Evolutionary conservation across 2,888 invertebrate species (phyloP), one percentile per base, ranked within the genome.

Genomic region (Melinopterus prodromus): DNA sequence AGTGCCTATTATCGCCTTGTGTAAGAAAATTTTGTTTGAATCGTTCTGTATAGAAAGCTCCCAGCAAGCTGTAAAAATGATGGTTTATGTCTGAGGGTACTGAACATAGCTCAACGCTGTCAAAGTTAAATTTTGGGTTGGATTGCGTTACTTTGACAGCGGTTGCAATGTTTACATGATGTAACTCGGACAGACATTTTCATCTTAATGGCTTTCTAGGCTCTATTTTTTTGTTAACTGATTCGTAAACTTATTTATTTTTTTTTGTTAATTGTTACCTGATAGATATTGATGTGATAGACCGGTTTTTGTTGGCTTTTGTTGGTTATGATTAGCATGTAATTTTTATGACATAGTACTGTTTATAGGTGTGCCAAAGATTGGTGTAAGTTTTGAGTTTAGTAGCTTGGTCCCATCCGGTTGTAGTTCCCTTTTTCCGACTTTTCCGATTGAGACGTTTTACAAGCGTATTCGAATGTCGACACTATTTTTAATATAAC

Each of bases 401-500:
- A 14, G 35, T 16, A 72, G 15, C 36, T 36, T 26, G 36, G 72
- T n/a, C 35, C 72, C 14, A n/a, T 72, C 16, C 16, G 72, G 35
- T 72, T 72, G 72, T 72, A 12, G 53, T 53, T 53, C 53, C 53
- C 53, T 53, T 4, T 53, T 53, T 53, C 7, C 53, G 53, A 53
- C 12, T 53, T 9, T 12, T 53, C 53, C 53, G 53, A 53, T 53
- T 53, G 53, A 53, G 53, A 53, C 12, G 71, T 72, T n/a, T 72
- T 16, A 16, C 72, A 12, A n/a, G n/a, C 72, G 72, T 36, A 72
- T 26, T 72, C 72, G 14, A 26, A 36, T 36, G 36, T 72, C 35
- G 12, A 72, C 12, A 69, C 53, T 77, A 77, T 77, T 77, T 77
- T 77, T 77, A 77, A 77, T 77, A 77, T 77, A 69, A 69, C 26